These are phyloP conservation scores for Argyrosomus regius DNA, from an alignment of 2,797 vertebrate species.

Conservation along the genomic window DNA sequence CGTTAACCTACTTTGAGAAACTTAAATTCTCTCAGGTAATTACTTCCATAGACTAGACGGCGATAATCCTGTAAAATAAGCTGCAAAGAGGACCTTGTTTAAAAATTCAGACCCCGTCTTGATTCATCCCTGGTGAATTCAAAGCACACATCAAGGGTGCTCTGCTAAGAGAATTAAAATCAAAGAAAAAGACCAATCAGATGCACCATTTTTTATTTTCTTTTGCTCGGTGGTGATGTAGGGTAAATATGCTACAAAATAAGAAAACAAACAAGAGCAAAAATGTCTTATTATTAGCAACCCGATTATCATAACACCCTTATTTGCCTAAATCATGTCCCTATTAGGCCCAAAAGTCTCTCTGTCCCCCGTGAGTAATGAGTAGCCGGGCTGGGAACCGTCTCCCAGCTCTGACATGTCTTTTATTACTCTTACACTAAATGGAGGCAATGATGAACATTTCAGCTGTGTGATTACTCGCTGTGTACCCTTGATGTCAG, in stretches of 20 bases:
- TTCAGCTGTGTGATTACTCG: constrained; percentile 81
- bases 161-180: constrained; percentile 73
- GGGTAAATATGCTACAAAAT: constrained; percentile 77
- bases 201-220: constrained; percentile 47
- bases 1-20: constrained; percentile 77
- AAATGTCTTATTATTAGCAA: constrained; percentile 83
- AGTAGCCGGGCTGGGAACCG: constrained; percentile 75
- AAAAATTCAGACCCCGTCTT: constrained; percentile 79
- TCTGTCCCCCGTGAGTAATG: constrained; percentile 82
- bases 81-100: constrained; percentile 77
- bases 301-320: constrained; percentile 84
- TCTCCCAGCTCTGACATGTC: constrained; percentile 82
- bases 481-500: constrained; percentile 85
- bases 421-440: constrained; percentile 89
- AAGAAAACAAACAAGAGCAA: constrained; percentile 85
- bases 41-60: constrained; percentile 56
- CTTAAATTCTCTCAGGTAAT: constrained; percentile 74
- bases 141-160: constrained; percentile 72
- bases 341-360: constrained; percentile 82
- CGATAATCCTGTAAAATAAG: constrained; percentile 64
- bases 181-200: constrained; percentile 75
- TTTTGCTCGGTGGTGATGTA: constrained; percentile 65
- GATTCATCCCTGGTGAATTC: constrained; percentile 79
- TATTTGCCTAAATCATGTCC: constrained; percentile 85
- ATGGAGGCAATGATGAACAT: constrained; percentile 87